These are phyloP conservation scores for Holocentrus rufus DNA, from an alignment of 2,797 vertebrate species.

Conservation along the genomic window DNA sequence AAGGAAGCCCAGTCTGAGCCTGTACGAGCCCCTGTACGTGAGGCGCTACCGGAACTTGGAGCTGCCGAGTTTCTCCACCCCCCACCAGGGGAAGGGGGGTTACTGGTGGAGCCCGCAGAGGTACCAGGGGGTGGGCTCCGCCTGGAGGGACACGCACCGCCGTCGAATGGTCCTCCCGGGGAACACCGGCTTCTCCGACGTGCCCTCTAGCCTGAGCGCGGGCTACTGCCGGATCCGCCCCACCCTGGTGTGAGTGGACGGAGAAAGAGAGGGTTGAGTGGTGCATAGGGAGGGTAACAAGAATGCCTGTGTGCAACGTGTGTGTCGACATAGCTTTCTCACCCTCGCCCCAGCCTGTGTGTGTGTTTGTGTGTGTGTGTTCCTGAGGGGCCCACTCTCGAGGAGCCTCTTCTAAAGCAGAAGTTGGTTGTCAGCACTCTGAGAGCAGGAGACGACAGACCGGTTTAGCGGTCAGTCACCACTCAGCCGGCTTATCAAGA, in stretches of 20 bases:
- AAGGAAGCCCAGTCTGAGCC: slow-evolving; percentile 61
- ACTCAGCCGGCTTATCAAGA: slow-evolving; percentile 59
- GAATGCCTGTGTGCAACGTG: slow-evolving; percentile 4
- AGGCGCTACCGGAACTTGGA: slow-evolving; percentile 48
- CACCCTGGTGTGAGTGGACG: slow-evolving; percentile 62
- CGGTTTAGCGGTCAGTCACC: slow-evolving; percentile 56
- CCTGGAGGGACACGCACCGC: slow-evolving; percentile 52
- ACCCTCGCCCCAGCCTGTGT: background rate
- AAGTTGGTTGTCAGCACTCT: slow-evolving; percentile 61
- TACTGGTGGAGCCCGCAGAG: slow-evolving; percentile 72
- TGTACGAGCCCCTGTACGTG: slow-evolving; percentile 60
- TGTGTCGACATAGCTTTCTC: no score
- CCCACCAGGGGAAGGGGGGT: slow-evolving; percentile 64
- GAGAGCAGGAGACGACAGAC: slow-evolving; percentile 49
- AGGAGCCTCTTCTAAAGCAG: slow-evolving; percentile 40
- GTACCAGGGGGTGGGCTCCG: slow-evolving; percentile 56
- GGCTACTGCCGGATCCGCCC: slow-evolving; percentile 63
- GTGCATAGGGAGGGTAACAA: slow-evolving; percentile 8
- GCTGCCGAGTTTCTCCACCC: slow-evolving; percentile 56
- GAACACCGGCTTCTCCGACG: slow-evolving; percentile 69
- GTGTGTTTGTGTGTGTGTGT: slow-evolving; percentile 19
- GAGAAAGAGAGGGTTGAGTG: background rate
- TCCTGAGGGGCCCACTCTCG: slow-evolving; percentile 25
- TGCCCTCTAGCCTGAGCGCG: slow-evolving; percentile 56
- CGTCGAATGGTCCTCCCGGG: slow-evolving; percentile 62